Percentiles rank a stretch among this genome's conserved stretches.
phyloP scores from a whole-genome alignment of 2,113 vertebrate genomes.

The Rhea pennata region DNA sequence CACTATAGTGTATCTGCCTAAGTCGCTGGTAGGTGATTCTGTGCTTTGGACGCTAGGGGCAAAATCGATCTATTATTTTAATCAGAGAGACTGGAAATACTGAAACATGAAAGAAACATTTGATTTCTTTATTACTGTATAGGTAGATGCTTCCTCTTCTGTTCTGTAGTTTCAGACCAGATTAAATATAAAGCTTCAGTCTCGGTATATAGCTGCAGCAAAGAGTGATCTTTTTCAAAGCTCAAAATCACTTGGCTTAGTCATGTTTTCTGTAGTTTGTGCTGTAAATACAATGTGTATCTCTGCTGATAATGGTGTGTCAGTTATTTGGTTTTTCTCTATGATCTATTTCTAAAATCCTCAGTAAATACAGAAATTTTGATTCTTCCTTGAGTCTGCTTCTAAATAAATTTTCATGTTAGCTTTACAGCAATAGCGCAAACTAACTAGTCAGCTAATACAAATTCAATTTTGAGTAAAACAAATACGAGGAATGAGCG shows the following conservation, averaged over 20 bases:
- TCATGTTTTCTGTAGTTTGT: background rate
- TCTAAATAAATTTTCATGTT: background rate
- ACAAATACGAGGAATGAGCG: background rate
- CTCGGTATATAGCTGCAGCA: background rate
- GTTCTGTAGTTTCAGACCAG: background rate
- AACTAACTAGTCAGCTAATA: background rate
- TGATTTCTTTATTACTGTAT: background rate
- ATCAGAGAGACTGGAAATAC: background rate
- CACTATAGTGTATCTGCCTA: background rate
- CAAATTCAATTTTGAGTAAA: background rate
- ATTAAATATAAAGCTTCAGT: background rate
- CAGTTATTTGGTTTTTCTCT: background rate
- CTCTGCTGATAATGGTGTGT: background rate
- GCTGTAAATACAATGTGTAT: background rate
- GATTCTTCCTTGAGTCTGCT: background rate
- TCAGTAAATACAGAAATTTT: background rate
- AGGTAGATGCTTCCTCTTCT: background rate
- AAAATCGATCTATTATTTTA: background rate
- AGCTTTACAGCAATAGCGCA: background rate
- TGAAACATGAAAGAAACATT: background rate
- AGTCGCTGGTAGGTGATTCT: background rate
- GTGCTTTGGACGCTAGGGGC: background rate
- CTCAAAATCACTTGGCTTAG: background rate
- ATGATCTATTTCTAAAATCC: background rate
- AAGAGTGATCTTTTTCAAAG: background rate